These are phyloP conservation scores for Spinibarbus caldwelli DNA, from an alignment of 2,797 vertebrate genomes.

Conservation along the genomic window DNA sequence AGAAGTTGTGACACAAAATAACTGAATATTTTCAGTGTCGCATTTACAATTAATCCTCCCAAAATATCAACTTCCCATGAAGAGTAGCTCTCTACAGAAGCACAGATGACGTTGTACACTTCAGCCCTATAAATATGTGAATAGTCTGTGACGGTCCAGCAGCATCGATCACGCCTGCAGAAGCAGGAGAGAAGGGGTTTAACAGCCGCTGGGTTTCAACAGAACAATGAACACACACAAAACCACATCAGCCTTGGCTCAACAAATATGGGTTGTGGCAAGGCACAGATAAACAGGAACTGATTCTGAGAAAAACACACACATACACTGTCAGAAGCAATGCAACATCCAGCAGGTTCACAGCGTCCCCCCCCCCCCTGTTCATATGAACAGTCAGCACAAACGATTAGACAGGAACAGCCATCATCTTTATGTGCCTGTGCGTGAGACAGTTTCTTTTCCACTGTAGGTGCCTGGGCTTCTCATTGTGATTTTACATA, in stretches of 20 bases:
- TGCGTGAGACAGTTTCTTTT: neutral
- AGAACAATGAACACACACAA: slow-evolving; percentile 36
- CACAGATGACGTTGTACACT: neutral
- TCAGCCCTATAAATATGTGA: neutral
- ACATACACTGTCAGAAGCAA: slow-evolving; percentile 8
- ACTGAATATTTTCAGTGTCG: slow-evolving; percentile 61
- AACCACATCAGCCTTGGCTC: slow-evolving; percentile 64
- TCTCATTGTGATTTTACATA: slow-evolving; percentile 3
- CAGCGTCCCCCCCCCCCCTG: too few species aligned
- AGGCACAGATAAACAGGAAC: slow-evolving; percentile 61
- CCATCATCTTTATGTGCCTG: slow-evolving; percentile 10
- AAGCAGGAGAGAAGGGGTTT: neutral
- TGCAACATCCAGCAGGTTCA: slow-evolving; percentile 33
- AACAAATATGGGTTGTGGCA: slow-evolving; percentile 63
- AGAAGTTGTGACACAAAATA: slow-evolving; percentile 39
- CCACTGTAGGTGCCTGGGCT: slow-evolving; percentile 3
- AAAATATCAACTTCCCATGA: slow-evolving; percentile 4
- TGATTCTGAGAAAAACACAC: slow-evolving; percentile 58
- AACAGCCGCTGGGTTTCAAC: slow-evolving; percentile 21
- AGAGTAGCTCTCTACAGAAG: too few species aligned
- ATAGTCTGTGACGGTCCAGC: neutral
- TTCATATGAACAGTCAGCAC: neutral
- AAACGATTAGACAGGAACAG: slow-evolving; percentile 18
- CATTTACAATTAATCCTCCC: slow-evolving; percentile 22
- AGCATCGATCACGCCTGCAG: neutral